phyloP scores from a whole-genome alignment of 2,113 vertebrate genomes.

The Odobenus rosmarus region DNA sequence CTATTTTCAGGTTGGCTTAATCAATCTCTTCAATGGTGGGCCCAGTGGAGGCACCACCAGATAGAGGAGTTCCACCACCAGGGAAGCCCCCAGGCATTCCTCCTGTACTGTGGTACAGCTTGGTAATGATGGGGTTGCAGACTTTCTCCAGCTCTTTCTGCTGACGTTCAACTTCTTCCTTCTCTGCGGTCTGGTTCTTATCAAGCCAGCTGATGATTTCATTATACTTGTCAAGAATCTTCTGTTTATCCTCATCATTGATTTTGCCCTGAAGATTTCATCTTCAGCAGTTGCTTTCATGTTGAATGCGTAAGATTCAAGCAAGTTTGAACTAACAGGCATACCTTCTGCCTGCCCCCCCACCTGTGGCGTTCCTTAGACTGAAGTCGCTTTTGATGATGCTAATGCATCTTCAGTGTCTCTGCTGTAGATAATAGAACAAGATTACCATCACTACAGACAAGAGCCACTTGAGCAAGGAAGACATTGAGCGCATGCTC shows the following conservation, averaged over 20 bases:
- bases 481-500: constrained; percentile 96
- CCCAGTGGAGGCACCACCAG: neutral
- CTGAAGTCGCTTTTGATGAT: constrained; percentile 79
- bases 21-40: neutral
- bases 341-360: constrained; percentile 85
- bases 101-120: neutral
- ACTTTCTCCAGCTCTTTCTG: neutral
- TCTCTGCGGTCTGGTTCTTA: neutral
- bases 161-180: neutral
- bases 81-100: neutral
- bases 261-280: neutral
- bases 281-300: neutral
- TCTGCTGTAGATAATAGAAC: constrained; percentile 90
- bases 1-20: neutral
- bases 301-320: neutral
- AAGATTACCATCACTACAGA: constrained; percentile 98
- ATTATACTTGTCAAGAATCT: neutral
- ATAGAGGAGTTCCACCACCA: neutral
- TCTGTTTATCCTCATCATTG: neutral
- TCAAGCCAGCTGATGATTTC: neutral
- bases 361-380: constrained; percentile 87
- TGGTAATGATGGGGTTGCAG: neutral
- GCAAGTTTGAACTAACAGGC: constrained; percentile 89
- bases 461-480: constrained; percentile 95
- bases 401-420: constrained; percentile 86